Base-by-base conservation (phyloP, 2,888 invertebrate species). In the Metalampra italica region DNA sequence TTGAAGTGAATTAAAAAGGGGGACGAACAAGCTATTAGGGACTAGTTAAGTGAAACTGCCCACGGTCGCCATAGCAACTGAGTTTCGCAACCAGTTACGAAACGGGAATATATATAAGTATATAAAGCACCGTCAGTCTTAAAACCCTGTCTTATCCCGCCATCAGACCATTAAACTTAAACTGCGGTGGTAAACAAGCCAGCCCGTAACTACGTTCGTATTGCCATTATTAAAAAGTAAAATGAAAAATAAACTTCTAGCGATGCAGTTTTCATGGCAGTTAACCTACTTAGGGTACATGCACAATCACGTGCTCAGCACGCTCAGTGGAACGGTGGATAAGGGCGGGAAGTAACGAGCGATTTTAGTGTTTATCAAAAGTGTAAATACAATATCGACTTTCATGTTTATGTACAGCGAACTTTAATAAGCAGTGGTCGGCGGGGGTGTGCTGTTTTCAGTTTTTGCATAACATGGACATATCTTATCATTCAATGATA, bases 221-320 rank as follows among this genome's bases (percentile, higher is more conserved):
- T 39, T 11, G 12, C 41, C 38, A 13, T 45, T 41, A 49, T 49
- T 49, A 49, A 49, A 48, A 49, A 44, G 32, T 32, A 32, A 43
- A 47, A 47, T 43, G 42, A 37, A 39, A 36, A 15, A 39, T 15
- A 39, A 39, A 39, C 13, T 38, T 7, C 9, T 12, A n/a, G 22
- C 29, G 30, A 29, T 47, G 50, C 50, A 47, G 47, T 47, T 50
- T 50, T 47, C 47, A 50, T 43, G 51, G 44, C 44, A 45, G 50
- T 51, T 53, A 54, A 51, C 54, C 51, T 32, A 49, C 43, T 51
- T 51, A 29, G 29, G 37, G 30, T 52, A 53, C 57, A 58, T 54
- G 57, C 57, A 58, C 54, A 56, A 58, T 56, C 50, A 54, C 57
- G 57, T 56, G 57, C 50, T 51, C 50, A 45, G 51, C 53, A 49